Base-by-base conservation (phyloP, 2,888 invertebrate species). In the Aethes cnicana region DNA sequence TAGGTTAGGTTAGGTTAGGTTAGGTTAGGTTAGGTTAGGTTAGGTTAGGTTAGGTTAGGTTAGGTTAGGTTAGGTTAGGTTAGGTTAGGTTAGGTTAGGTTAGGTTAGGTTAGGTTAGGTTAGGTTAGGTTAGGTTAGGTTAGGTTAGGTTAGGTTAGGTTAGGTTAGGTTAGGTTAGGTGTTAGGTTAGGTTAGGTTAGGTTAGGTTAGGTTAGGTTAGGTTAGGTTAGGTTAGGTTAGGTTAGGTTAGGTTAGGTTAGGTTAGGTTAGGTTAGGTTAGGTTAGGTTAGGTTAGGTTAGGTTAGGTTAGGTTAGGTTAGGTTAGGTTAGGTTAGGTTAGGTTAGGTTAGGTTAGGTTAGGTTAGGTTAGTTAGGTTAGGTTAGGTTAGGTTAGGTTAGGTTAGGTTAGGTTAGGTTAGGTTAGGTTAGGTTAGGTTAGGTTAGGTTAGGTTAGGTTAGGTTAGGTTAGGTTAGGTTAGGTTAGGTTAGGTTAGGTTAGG, bases 11-110 rank as follows among this genome's bases (percentile, higher is more conserved):
- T 35, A 35, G 35, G 35, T 35, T 35, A 35, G 23, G 23, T 35
- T 35, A 35, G 35, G 35, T 35, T 35, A 35, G 35, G 35, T 35
- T 35, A 35, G 35, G 35, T 35, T 35, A 35, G 35, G 35, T 35
- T 35, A 35, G 35, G 35, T 35, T 35, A 35, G 35, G 35, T 35
- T 35, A 35, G 35, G 35, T 35, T 35, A 35, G 35, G 35, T 35
- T 35, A 35, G 35, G 35, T 35, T 35, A 35, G 35, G 35, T 35
- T 35, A 35, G 35, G 35, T 35, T 35, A 35, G 35, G 35, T 35
- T 35, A 35, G 35, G 35, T 35, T 35, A 35, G 35, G 35, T 35
- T 35, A 35, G 25, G 25, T 25, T 25, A 25, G 25, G 25, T 25
- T 25, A 25, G 25, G 25, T 25, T 25, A 25, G 25, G 25, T 25